Evolutionary conservation across 2,113 vertebrate species (phyloP).

Genomic region (Neolamprologus fasciatus): DNA sequence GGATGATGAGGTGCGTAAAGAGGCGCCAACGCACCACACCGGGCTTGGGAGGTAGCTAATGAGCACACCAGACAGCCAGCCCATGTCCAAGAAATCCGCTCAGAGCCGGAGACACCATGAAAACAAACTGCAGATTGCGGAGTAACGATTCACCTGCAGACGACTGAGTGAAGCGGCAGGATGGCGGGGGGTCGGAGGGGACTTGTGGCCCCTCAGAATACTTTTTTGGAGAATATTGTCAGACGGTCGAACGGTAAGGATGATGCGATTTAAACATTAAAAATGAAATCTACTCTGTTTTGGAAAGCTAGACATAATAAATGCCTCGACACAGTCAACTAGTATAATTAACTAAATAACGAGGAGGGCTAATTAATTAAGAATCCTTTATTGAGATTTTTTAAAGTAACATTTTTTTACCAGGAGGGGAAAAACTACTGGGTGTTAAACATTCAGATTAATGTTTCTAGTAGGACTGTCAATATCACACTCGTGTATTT

Average conservation of each 20-base stretch:
- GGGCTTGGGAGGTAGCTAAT: slow-evolving; percentile 14
- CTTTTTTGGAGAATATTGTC: slow-evolving; percentile 95
- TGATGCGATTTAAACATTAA: neutral
- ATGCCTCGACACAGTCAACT: neutral
- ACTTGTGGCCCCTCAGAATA: slow-evolving; percentile 95
- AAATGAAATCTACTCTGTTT: neutral
- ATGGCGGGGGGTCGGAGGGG: slow-evolving; percentile 93
- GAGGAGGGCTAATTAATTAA: neutral
- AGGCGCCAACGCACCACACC: slow-evolving; percentile 35
- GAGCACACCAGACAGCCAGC: slow-evolving; percentile 14
- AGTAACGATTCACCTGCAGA: slow-evolving; percentile 51
- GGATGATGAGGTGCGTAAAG: slow-evolving; percentile 42
- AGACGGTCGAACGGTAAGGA: slow-evolving; percentile 89
- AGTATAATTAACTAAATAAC: neutral
- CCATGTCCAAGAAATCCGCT: neutral
- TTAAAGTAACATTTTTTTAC: neutral
- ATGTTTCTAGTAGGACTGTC: neutral
- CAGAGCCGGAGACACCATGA: slow-evolving; percentile 69
- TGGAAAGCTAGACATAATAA: neutral
- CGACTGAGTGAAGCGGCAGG: slow-evolving; percentile 66
- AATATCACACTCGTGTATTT: neutral
- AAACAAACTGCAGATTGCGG: slow-evolving; percentile 27
- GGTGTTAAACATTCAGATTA: neutral
- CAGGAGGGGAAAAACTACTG: neutral
- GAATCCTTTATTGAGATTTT: neutral